These are phyloP conservation scores for Drosophila murphyi DNA, from an alignment of 1,140 invertebrate species.

Conservation along the genomic window DNA sequence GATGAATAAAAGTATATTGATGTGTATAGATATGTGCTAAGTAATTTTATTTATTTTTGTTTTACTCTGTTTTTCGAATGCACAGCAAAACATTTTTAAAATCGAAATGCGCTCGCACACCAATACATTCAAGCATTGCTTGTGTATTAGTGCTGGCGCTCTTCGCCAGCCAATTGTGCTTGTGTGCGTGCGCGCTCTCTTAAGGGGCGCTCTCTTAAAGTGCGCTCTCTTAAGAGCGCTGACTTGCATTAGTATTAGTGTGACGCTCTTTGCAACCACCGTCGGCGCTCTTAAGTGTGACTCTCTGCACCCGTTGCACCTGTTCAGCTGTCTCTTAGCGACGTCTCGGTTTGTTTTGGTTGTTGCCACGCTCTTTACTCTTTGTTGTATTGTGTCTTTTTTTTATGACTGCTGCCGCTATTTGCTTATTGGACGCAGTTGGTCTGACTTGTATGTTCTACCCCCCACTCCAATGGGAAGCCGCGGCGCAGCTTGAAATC, in stretches of 20 bases:
- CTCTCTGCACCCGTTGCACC: conserved; percentile 48
- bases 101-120: conserved; percentile 33
- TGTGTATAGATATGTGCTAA: background rate
- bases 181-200: conserved; percentile 66
- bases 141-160: conserved; percentile 28
- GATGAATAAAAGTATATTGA: background rate
- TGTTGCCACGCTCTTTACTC: conserved; percentile 30
- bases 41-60: background rate
- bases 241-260: conserved; percentile 61
- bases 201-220: background rate
- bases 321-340: conserved; percentile 57
- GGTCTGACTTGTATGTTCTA: conserved; percentile 17
- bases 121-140: conserved; percentile 41
- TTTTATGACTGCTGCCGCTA: conserved; percentile 46
- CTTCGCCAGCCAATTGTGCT: conserved; percentile 42
- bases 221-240: conserved; percentile 50
- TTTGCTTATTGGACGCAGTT: conserved; percentile 74
- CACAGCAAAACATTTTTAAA: conserved; percentile 6
- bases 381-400: background rate
- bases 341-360: conserved; percentile 35
- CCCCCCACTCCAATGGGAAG: conserved; percentile 32
- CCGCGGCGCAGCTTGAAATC: conserved; percentile 72
- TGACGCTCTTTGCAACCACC: conserved; percentile 34
- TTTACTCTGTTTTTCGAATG: background rate
- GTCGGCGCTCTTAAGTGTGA: conserved; percentile 7